Conservation (phyloP, 2,113 vertebrate species). For the Orthochromis indermauri region DNA sequence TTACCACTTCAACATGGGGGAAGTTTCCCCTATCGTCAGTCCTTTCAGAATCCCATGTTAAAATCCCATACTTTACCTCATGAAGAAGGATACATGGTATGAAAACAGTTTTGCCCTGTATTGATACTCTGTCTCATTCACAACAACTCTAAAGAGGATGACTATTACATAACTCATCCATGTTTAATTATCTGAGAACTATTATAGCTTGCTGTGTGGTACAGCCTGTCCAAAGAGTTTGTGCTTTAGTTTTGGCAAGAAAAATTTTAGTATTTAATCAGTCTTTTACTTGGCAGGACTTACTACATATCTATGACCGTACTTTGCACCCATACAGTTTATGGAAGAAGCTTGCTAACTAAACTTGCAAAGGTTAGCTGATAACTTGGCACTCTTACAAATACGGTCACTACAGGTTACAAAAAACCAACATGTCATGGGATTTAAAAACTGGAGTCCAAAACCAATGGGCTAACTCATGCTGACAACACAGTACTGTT, state of each 20-base stretch:
- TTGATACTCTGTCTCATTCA: neutral
- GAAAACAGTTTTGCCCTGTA: neutral
- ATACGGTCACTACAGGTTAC: neutral
- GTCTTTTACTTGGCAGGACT: neutral
- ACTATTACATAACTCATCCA: neutral
- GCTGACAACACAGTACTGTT: neutral
- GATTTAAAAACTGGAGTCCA: neutral
- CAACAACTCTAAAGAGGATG: neutral
- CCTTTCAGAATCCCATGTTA: neutral
- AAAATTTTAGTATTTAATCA: accelerated
- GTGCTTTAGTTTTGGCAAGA: neutral
- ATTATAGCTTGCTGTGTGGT: neutral
- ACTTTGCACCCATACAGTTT: neutral
- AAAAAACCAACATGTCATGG: neutral
- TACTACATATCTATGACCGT: neutral
- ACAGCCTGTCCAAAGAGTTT: neutral
- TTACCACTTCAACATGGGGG: neutral
- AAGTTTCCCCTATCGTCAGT: neutral
- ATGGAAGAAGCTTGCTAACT: neutral
- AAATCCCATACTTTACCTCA: neutral
- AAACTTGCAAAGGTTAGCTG: neutral
- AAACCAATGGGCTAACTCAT: neutral
- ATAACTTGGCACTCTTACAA: neutral
- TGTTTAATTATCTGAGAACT: neutral
- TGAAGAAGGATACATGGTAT: neutral